Base-by-base conservation (phyloP, 2,888 invertebrate genomes). In the Drosophila meridiana region DNA sequence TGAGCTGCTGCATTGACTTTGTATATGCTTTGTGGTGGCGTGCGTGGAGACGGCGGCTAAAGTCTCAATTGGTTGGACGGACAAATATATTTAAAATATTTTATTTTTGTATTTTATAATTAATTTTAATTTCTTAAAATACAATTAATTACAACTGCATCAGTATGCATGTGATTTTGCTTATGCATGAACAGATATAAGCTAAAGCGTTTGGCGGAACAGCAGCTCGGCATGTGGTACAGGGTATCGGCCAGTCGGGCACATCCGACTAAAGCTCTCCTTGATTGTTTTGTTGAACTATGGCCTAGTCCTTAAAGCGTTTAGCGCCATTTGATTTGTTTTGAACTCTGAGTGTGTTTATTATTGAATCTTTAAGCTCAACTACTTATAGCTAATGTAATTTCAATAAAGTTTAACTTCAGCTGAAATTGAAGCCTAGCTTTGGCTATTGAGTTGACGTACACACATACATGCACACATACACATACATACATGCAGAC, bases 401-500 rank as follows among this genome's bases (percentile, higher is more conserved):
- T 78, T 80, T 78, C 72, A 62, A 76, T 38, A 50, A 76, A 78
- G 76, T 78, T 71, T 48, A 80, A 78, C 80, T 78, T 80, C 48
- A 65, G 59, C 55, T 65, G 72, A 78, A 80, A 80, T 68, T 45
- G 48, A 67, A 76, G 80, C 80, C 58, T 56, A 65, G 80, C 77
- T 79, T 45, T 60, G 64, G 68, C 58, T 48, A 53, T 55, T 50
- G 40, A 55, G 43, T 50, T 42, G 14, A 45, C 34, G 45, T 52
- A 50, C 55, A 45, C 38, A 55, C 59, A 42, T 3, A 30, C 32
- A n/a, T 30, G 13, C 43, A 36, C 4, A 28, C 36, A 43, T 59
- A 53, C 53, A 43, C 53, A 43, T 55, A 53, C 58, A 42, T 47
- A 11, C 28, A 32, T 61, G 43, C 45, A 42, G 20, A 20, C 57